phyloP scores from a whole-genome alignment of 2,113 vertebrate genomes.

The Petrocephalus zakoni region DNA sequence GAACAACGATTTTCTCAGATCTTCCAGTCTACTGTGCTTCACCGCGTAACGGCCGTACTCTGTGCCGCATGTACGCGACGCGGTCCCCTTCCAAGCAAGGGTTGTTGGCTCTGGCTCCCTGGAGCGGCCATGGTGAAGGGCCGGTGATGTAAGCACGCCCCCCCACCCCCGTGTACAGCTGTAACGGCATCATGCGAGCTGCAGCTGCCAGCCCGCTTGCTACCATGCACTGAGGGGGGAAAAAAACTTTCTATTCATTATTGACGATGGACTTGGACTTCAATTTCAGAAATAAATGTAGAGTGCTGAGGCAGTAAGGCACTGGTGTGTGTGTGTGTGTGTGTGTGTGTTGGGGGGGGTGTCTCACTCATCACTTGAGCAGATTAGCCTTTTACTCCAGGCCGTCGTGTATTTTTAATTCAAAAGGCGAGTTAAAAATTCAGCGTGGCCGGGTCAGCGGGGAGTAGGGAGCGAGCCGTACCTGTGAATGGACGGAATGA shows the following conservation, averaged over 20 bases:
- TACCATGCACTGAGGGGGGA: neutral
- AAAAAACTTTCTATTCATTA: neutral
- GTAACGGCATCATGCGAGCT: neutral
- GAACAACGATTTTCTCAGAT: neutral
- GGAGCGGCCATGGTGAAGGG: neutral
- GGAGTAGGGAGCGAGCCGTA: slow-evolving; percentile 31
- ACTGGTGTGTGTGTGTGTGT: neutral
- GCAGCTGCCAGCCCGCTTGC: neutral
- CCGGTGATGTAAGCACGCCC: neutral
- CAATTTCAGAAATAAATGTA: slow-evolving; percentile 37
- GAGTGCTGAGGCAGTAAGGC: slow-evolving; percentile 16
- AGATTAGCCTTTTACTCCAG: slow-evolving; percentile 27
- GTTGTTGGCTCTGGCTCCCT: neutral
- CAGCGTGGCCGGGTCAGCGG: slow-evolving; percentile 42
- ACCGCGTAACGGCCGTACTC: neutral
- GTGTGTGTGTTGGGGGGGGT: neutral
- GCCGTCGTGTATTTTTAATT: slow-evolving; percentile 45
- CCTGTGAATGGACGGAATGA: slow-evolving; percentile 62
- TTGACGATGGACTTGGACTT: slow-evolving; percentile 20
- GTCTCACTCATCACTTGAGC: slow-evolving; percentile 31
- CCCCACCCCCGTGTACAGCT: neutral
- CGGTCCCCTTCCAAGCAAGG: neutral
- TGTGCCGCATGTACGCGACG: neutral
- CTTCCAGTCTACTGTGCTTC: neutral
- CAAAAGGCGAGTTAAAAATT: slow-evolving; percentile 57